Evolutionary conservation across 2,113 vertebrate species (phyloP).

Genomic region (Gallinago paraguaiae): DNA sequence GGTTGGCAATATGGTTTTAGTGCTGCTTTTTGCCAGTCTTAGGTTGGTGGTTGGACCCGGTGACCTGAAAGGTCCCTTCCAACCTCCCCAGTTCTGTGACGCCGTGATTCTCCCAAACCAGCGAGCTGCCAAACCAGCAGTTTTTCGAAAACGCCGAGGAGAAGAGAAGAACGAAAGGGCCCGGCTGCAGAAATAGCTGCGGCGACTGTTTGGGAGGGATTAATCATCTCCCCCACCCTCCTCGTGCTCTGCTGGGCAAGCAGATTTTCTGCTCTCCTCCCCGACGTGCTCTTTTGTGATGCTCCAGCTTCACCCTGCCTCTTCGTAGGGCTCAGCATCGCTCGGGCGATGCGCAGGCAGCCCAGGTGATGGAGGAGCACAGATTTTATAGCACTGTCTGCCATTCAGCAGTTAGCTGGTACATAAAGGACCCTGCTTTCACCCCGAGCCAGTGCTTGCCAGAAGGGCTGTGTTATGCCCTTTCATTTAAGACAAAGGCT

Average conservation of each 20-base stretch:
- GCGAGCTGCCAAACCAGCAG: background rate
- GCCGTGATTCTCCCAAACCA: background rate
- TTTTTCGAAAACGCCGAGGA: background rate
- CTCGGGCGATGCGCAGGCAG: background rate
- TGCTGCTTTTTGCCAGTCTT: background rate
- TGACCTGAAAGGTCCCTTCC: background rate
- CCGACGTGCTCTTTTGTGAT: background rate
- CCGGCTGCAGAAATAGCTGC: background rate
- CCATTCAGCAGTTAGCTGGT: constrained; percentile 56
- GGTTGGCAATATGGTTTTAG: background rate
- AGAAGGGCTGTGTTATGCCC: constrained; percentile 65
- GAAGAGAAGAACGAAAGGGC: background rate
- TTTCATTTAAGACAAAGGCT: constrained; percentile 71
- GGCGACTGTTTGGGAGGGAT: background rate
- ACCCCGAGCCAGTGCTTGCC: constrained; percentile 57
- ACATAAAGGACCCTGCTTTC: constrained; percentile 62
- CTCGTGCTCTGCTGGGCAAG: constrained; percentile 12
- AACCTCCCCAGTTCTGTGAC: background rate
- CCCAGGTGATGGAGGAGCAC: constrained; percentile 40
- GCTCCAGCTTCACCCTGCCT: background rate
- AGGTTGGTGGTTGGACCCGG: background rate
- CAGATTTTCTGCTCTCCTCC: background rate
- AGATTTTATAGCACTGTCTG: constrained; percentile 66
- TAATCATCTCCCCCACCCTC: background rate
- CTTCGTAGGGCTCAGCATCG: background rate